Conservation (phyloP, 2,888 invertebrate genomes). For the Eupithecia dodoneata region DNA sequence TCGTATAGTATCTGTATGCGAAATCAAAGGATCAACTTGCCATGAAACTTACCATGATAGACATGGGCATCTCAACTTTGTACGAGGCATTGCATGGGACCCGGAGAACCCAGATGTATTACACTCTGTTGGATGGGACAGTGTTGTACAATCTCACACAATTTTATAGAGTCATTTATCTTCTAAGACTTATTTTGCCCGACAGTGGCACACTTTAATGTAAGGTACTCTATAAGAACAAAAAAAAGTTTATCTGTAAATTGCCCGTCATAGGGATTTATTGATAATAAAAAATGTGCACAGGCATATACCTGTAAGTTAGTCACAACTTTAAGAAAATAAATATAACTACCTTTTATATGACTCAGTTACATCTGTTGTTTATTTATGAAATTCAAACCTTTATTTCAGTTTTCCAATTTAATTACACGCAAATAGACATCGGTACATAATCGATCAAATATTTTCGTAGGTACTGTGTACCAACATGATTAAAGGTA, state of each 20-base stretch:
- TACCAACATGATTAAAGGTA: neutral
- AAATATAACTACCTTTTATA: constrained; percentile 3
- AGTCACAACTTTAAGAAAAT: neutral
- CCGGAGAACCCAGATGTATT: constrained; percentile 62
- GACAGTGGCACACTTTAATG: neutral
- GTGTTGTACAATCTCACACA: constrained; percentile 70
- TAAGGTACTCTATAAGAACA: neutral
- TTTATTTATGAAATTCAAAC: neutral
- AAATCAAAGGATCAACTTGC: constrained; percentile 54
- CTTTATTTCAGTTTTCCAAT: neutral
- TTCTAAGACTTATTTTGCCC: neutral
- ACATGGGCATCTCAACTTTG: constrained; percentile 74
- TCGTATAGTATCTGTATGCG: constrained; percentile 71
- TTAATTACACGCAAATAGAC: neutral
- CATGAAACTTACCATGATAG: constrained; percentile 65
- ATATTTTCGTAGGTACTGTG: neutral
- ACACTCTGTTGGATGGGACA: constrained; percentile 85
- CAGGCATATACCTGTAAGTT: constrained; percentile 1
- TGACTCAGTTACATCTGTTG: neutral
- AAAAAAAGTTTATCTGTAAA: neutral
- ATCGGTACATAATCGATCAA: neutral
- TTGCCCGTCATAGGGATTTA: neutral
- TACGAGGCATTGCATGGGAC: constrained; percentile 83
- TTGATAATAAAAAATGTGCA: neutral
- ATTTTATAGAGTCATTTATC: constrained; percentile 42